These are phyloP conservation scores for Acyrthosiphon pisum DNA, from an alignment of 1,140 invertebrate genomes.

Conservation along the genomic window DNA sequence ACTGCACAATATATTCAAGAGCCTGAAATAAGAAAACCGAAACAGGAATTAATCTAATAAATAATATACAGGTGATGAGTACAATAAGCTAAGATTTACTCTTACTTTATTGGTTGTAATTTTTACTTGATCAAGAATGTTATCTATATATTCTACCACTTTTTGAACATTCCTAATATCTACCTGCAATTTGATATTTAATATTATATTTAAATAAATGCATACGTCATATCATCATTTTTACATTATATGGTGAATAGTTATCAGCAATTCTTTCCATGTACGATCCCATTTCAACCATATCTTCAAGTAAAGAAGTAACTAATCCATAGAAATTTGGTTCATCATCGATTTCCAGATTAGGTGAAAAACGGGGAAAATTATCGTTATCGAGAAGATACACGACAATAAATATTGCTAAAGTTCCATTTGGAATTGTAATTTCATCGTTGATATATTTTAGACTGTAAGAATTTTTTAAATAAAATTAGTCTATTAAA, in stretches of 20 bases:
- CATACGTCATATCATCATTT: not conserved
- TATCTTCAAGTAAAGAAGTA: conserved; percentile 26
- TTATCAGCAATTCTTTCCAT: conserved; percentile 23
- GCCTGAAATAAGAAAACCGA: conserved; percentile 57
- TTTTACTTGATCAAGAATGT: not conserved
- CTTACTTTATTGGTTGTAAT: conserved; percentile 13
- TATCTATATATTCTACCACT: not conserved
- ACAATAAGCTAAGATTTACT: not conserved
- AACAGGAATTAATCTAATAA: not conserved
- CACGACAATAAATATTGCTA: not conserved
- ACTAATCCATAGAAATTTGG: conserved; percentile 9
- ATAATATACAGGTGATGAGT: not conserved
- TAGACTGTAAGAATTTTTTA: conserved; percentile 27
- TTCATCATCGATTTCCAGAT: conserved; percentile 15
- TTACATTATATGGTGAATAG: conserved; percentile 35
- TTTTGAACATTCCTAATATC: conserved; percentile 19
- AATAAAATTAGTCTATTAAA: not conserved
- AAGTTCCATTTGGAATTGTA: not conserved
- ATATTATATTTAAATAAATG: not conserved
- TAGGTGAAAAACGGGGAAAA: conserved; percentile 14
- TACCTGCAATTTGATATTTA: conserved; percentile 19
- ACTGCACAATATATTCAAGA: conserved; percentile 58
- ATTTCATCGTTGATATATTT: conserved; percentile 22
- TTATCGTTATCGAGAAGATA: not conserved
- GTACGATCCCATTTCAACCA: not conserved